Base-by-base conservation (phyloP, 2,113 vertebrate genomes). In the Phainopepla nitens region DNA sequence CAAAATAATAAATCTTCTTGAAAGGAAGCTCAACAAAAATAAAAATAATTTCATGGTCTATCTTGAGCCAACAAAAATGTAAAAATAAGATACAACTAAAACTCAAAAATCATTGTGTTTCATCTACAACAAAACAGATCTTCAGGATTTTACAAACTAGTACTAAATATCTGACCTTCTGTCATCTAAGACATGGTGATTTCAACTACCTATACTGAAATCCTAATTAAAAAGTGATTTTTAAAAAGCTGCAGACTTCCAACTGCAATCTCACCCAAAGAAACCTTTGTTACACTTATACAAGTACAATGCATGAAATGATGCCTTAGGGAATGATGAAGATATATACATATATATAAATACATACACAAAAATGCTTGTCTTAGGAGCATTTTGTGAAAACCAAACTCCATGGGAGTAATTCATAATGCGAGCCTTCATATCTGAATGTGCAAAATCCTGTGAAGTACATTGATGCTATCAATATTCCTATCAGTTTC, bases 1-100 rank as follows among this genome's bases (percentile, higher is more conserved):
- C 24, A 93, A 94, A 87, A 89, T 28, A 88, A 93, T 90, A 90
- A 94, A 93, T 95, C 47, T 76, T 85, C 86, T 89, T 88, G 68
- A 93, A 90, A 94, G 54, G 58, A 94, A 88, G 45, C 45, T 90
- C 6, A 75, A 44, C 47, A 82, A 80, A 44, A 85, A 73, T n/a
- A 64, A 85, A 58, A 75, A 44, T 39, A 11, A 73, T 76, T 84
- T 93, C 1, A 1, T 51, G 24, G 44, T 85, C 36, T 69, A 69
- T 82, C 62, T 58, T 66, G 29, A 82, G 73, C 75, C 84, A 87
- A 77, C 58, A 27, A 95, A 86, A 87, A 92, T 28, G 53, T 69
- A 53, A 84, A 93, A 94, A 23, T 65, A 93, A 93, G 45, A 79
- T 42, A 77, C 6, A 85, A 61, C 15, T 72, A 79, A 29, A 69